These are phyloP conservation scores for Mylabris sibirica DNA, from an alignment of 2,888 invertebrate genomes.

Conservation along the genomic window DNA sequence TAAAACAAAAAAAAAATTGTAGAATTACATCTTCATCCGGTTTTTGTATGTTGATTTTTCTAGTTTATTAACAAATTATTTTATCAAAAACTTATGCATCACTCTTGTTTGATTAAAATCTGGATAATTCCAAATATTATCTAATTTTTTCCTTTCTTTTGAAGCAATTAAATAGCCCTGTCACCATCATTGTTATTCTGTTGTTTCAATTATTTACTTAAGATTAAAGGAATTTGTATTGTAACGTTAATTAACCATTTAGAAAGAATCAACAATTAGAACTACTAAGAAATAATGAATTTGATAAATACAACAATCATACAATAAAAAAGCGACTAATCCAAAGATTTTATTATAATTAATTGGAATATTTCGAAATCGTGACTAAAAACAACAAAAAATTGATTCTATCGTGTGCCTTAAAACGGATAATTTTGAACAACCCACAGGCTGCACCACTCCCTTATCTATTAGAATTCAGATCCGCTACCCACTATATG, in stretches of 20 bases:
- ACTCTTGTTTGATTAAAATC: neutral
- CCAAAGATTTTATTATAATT: neutral
- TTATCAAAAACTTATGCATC: no score
- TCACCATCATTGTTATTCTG: neutral
- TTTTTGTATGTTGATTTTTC: neutral
- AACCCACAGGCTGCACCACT: neutral
- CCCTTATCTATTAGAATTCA: no score
- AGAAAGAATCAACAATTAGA: neutral
- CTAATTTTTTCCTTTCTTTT: neutral
- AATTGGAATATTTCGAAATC: neutral
- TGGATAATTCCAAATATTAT: neutral
- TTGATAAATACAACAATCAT: neutral
- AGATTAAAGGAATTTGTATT: slow-evolving; percentile 5
- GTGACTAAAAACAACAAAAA: no score
- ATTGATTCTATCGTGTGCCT: no score
- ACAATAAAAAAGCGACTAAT: neutral
- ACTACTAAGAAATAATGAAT: neutral
- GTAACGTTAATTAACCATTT: neutral
- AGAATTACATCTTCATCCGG: neutral
- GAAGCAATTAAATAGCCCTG: neutral
- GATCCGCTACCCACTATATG: no score
- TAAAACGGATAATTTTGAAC: no score
- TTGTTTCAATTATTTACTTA: neutral
- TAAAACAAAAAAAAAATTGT: neutral
- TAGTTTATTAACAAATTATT: no score